Base-by-base conservation (phyloP, 2,113 vertebrate species). In the Takifugu flavidus region DNA sequence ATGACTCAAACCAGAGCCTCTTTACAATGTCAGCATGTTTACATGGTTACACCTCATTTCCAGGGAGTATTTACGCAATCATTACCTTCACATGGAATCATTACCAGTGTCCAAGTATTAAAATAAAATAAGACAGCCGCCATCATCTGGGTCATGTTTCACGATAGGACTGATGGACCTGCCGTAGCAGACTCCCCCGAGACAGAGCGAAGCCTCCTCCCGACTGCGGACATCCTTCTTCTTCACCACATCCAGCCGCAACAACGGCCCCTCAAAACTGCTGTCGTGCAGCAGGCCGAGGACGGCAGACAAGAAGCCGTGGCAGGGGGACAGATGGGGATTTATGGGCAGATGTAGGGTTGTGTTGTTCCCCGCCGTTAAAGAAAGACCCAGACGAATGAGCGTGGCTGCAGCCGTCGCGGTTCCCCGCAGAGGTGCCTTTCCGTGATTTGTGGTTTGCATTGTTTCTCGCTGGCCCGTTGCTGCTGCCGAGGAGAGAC, bases 131-230 rank as follows among this genome's bases (percentile, higher is more conserved):
- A 45, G 70, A 70, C 67, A 71, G 62, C 65, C 59, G 27, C 81
- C 73, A 82, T 80, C 75, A 81, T 75, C 72, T 77, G 59, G 72
- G 72, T 83, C 77, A 80, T n/a, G 69, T 75, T 81, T 77, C 63
- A 77, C 69, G 70, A 73, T 61, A 58, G 71, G 56, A 66, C 54
- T 15, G 69, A 66, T 45, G 27, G 59, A 65, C 42, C 74, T 59
- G 49, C 62, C 61, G 67, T 72, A 53, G 76, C 72, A 66, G 67
- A 56, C 54, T 56, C 47, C 65, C 77, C 43, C 56, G 61, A 67
- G 70, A 80, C 54, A 56, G 69, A 75, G 54, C 63, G 50, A 65
- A 79, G 71, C 56, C 62, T 74, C 57, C 59, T 46, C 59, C 68
- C 56, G 39, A 44, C 56, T 20, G 7, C 13, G 15, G 55, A 56